Conservation (phyloP, 2,113 vertebrate species). For the Neotoma lepida region DNA sequence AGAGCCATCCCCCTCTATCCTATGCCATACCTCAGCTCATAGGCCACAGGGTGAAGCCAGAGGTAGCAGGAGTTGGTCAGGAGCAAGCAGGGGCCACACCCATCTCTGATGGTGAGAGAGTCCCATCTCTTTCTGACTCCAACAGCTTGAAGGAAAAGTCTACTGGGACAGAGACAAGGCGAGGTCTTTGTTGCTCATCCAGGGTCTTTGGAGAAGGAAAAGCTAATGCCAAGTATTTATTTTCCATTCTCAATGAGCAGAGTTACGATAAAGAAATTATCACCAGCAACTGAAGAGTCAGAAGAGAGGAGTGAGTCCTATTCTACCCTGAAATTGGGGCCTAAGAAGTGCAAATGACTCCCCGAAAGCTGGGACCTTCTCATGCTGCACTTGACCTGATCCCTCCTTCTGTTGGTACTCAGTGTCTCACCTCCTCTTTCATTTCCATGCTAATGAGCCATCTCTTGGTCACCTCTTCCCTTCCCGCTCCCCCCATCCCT, state of each 20-base stretch:
- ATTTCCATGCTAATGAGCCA: constrained; percentile 3
- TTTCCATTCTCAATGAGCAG: constrained; percentile 22
- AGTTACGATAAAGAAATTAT: neutral
- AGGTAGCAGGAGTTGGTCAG: accelerated
- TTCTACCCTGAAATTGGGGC: neutral
- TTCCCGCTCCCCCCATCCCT: neutral
- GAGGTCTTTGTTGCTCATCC: neutral
- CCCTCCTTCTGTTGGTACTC: neutral
- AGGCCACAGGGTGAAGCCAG: neutral
- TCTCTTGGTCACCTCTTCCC: neutral
- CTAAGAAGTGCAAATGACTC: neutral
- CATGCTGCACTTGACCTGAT: neutral
- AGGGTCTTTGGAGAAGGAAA: neutral
- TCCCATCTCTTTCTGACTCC: neutral
- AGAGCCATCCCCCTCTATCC: accelerated
- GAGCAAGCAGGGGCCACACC: too few species aligned
- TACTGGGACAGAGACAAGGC: neutral
- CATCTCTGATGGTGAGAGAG: too few species aligned
- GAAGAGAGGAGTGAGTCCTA: neutral
- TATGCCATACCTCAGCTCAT: neutral
- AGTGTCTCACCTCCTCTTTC: constrained; percentile 20
- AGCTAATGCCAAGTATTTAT: neutral
- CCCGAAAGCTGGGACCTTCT: neutral
- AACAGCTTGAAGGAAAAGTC: accelerated
- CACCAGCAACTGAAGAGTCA: accelerated